These are phyloP conservation scores for Scaptomyza caliginosa DNA, from an alignment of 2,888 invertebrate genomes.

Conservation along the genomic window DNA sequence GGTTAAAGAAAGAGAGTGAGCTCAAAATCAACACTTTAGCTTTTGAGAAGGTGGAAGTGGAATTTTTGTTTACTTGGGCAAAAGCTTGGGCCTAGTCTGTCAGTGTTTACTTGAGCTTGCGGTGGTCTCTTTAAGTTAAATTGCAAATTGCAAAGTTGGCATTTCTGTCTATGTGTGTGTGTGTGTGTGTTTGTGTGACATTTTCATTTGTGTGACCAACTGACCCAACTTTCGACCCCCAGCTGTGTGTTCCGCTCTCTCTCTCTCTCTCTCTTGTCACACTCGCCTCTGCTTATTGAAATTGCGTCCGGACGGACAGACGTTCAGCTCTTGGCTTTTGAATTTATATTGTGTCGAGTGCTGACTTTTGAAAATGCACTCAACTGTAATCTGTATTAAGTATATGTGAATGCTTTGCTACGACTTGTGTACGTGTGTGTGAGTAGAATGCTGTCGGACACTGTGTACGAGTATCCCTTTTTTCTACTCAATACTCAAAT, in stretches of 20 bases:
- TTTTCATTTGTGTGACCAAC: conserved; percentile 65
- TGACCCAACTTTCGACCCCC: conserved; percentile 51
- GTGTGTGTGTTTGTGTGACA: conserved; percentile 32
- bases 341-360: conserved; percentile 74
- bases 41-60: neutral
- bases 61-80: conserved; percentile 38
- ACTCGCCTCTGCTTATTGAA: conserved; percentile 32
- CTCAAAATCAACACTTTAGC: conserved; percentile 62
- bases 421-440: neutral
- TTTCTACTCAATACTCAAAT: conserved; percentile 11
- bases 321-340: conserved; percentile 51
- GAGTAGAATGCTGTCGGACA: neutral
- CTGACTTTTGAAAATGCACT: conserved; percentile 76
- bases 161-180: conserved; percentile 29
- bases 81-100: conserved; percentile 17
- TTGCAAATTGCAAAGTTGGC: conserved; percentile 77
- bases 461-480: conserved; percentile 11
- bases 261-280: conserved; percentile 59
- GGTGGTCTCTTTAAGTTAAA: conserved; percentile 61
- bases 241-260: conserved; percentile 54
- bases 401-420: conserved; percentile 46
- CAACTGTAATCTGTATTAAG: conserved; percentile 73
- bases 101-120: conserved; percentile 64
- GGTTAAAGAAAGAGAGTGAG: conserved; percentile 9
- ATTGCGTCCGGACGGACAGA: neutral